Evolutionary conservation across 1,140 invertebrate species (phyloP), one percentile per base, ranked within the genome.

Genomic region (Lutraria rhynchaena): DNA sequence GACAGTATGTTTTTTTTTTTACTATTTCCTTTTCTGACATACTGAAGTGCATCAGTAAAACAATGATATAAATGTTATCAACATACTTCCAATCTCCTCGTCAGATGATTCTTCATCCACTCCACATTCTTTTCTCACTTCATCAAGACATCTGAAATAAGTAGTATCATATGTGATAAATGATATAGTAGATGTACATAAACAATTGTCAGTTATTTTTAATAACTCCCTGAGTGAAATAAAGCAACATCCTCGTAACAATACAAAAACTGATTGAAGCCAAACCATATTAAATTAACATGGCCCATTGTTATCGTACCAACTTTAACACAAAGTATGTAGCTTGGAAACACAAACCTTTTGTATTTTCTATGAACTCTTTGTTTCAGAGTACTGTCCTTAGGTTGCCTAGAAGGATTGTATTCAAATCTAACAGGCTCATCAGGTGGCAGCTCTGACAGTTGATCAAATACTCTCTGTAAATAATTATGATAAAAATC

Each of bases 41-140:
- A n/a, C n/a, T n/a, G n/a, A n/a, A n/a, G n/a, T n/a, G n/a, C n/a
- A n/a, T n/a, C n/a, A n/a, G n/a, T n/a, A n/a, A n/a, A n/a, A n/a
- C n/a, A n/a, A n/a, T n/a, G n/a, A n/a, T n/a, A n/a, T n/a, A n/a
- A n/a, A n/a, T 7, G 37, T 7, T 41, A 41, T n/a, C 44, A 57
- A 82, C 84, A 78, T 73, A 88, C 87, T 85, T 58, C 81, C 51
- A 87, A 95, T 94, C 87, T 96, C 94, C 94, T 95, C 94, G 83
- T 95, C 94, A 82, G 95, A 95, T 88, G 95, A 94, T 83, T 95
- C 94, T 86, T 94, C 93, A 87, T 93, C 87, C 85, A 95, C 93
- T 63, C 95, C 95, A 51, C 95, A 94, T 92, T 94, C 92, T 89
- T 91, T 90, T 84, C 92, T 86, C 4, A 94, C 92, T 57, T 93